Evolutionary conservation across 2,113 vertebrate species (phyloP).

Genomic region (Dolichotis patagonum): DNA sequence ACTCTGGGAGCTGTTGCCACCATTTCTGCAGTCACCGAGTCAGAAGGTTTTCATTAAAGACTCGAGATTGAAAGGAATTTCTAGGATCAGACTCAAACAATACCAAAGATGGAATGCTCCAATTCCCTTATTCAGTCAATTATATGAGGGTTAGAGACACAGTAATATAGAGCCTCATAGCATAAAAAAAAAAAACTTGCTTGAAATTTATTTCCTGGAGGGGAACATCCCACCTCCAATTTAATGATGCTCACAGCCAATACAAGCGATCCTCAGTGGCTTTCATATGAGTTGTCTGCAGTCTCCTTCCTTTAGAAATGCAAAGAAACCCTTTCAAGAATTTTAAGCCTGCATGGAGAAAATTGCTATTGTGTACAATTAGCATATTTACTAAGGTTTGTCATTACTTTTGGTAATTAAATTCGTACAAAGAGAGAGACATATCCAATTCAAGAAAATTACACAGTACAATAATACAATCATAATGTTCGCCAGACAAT

Average conservation of each 20-base stretch:
- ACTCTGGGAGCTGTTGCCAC: background rate
- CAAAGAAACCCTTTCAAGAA: slow-evolving; percentile 75
- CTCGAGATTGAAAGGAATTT: background rate
- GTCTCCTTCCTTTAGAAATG: slow-evolving; percentile 66
- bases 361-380: slow-evolving; percentile 84
- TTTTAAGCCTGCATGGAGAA: slow-evolving; percentile 82
- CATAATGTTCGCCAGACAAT: slow-evolving; percentile 81
- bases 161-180: background rate
- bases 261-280: background rate
- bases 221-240: background rate
- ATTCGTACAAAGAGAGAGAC: slow-evolving; percentile 81
- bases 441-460: slow-evolving; percentile 84
- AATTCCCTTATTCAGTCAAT: background rate
- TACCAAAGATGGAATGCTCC: background rate
- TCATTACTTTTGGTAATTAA: slow-evolving; percentile 88
- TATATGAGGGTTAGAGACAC: background rate
- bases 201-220: slow-evolving; percentile 52
- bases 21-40: background rate
- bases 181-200: slow-evolving; percentile 24
- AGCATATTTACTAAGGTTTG: slow-evolving; percentile 83
- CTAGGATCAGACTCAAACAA: background rate
- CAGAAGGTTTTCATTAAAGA: background rate
- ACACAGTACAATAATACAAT: slow-evolving; percentile 84
- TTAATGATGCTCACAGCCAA: slow-evolving; percentile 59
- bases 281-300: background rate